Percentiles rank a stretch among this genome's conserved stretches.
Conservation (phyloP, 2,797 vertebrate genomes). For the Pseudochirops cupreus region DNA sequence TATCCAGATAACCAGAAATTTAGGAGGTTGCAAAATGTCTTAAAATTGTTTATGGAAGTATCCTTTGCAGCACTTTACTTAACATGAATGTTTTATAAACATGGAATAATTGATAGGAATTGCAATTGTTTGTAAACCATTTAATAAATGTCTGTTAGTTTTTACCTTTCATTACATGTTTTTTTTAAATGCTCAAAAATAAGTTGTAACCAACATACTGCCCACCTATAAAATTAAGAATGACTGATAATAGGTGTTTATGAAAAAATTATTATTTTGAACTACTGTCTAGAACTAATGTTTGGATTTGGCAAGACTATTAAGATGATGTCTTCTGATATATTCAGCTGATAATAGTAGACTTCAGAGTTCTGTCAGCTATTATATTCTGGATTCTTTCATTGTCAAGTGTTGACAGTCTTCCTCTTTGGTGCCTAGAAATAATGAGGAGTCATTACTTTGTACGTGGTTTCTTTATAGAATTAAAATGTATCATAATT, state of each 20-base stretch:
- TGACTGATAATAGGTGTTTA: not conserved
- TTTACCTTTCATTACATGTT: conserved; percentile 71
- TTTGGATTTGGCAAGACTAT: not conserved
- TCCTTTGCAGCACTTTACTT: conserved; percentile 81
- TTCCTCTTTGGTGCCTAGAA: not conserved
- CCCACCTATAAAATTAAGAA: not conserved
- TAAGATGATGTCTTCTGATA: not conserved
- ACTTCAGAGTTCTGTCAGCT: conserved; percentile 15
- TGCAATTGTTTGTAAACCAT: conserved; percentile 78
- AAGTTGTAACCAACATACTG: conserved; percentile 24
- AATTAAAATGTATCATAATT: not conserved
- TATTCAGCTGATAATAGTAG: not conserved
- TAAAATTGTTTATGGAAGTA: conserved; percentile 66
- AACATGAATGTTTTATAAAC: conserved; percentile 82
- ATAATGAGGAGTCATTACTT: not conserved
- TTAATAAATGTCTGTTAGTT: conserved; percentile 80
- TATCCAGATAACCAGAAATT: conserved; percentile 70
- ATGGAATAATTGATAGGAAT: conserved; percentile 72
- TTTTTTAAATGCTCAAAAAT: not conserved
- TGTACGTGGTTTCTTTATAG: not conserved
- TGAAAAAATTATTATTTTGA: not conserved
- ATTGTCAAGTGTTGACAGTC: not conserved
- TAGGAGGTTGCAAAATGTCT: conserved; percentile 78
- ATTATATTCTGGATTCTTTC: conserved; percentile 2
- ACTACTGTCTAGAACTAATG: not conserved